A percentile compares a stretch with the other conserved stretches of the same genome.
phyloP scores from a whole-genome alignment of 2,797 vertebrate genomes.

The Melanotaenia parkinsoni region DNA sequence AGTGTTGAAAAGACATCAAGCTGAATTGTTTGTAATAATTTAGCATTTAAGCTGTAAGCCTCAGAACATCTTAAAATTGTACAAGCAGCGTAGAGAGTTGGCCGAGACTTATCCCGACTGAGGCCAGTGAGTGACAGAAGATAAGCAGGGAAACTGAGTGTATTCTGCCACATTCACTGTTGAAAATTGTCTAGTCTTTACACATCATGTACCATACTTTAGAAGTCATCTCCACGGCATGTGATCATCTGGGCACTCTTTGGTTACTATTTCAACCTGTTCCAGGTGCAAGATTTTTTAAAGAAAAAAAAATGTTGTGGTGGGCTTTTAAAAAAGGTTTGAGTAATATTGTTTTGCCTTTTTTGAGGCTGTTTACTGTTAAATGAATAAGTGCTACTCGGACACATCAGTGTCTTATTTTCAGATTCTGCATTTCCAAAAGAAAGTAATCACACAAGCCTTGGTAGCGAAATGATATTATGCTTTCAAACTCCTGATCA shows the following conservation, averaged over 20 bases:
- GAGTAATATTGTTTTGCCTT: slow-evolving; percentile 9
- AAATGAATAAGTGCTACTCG: slow-evolving; percentile 5
- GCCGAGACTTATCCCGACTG: slow-evolving; percentile 40
- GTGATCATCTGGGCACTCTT: slow-evolving; percentile 39
- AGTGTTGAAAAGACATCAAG: slow-evolving; percentile 9
- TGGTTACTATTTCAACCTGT: slow-evolving; percentile 47
- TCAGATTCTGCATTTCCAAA: slow-evolving; percentile 4
- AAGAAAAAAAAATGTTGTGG: slow-evolving; percentile 1
- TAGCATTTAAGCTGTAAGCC: slow-evolving; percentile 49
- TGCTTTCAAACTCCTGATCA: slow-evolving; percentile 25
- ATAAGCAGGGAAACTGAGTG: slow-evolving; percentile 62
- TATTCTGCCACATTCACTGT: slow-evolving; percentile 41
- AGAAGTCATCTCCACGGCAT: slow-evolving; percentile 43
- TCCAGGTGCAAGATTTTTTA: slow-evolving; percentile 28
- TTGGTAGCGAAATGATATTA: neutral
- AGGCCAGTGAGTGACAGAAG: slow-evolving; percentile 51
- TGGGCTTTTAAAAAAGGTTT: slow-evolving; percentile 4
- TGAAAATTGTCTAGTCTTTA: slow-evolving; percentile 64
- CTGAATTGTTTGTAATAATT: slow-evolving; percentile 45
- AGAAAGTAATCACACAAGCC: slow-evolving; percentile 6
- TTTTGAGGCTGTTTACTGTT: slow-evolving; percentile 14
- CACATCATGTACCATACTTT: slow-evolving; percentile 48
- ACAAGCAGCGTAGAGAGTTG: slow-evolving; percentile 45
- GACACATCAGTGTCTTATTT: slow-evolving; percentile 11
- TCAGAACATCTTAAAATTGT: slow-evolving; percentile 43